phyloP scores from a whole-genome alignment of 2,888 invertebrate genomes.

The Tachina fera region DNA sequence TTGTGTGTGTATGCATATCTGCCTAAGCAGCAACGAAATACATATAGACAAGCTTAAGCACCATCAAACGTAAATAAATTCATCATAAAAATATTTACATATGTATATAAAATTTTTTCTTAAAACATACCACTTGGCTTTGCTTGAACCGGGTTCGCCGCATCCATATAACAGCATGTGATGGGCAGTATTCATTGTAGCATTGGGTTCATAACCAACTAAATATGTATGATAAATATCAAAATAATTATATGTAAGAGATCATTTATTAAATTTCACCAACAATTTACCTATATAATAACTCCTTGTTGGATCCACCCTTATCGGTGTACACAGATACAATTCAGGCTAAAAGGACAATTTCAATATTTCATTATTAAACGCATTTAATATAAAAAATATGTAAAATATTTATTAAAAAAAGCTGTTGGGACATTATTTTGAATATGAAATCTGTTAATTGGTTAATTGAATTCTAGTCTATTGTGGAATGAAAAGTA shows the following conservation, averaged over 20 bases:
- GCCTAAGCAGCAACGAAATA: too few species aligned
- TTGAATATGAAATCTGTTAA: too few species aligned
- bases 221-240: conserved; percentile 62
- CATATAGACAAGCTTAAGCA: too few species aligned
- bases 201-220: conserved; percentile 97
- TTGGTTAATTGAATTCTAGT: too few species aligned
- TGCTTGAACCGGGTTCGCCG: conserved; percentile 84
- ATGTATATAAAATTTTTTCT: neutral
- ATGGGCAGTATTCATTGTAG: conserved; percentile 94
- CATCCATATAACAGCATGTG: conserved; percentile 97
- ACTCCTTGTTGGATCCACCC: conserved; percentile 89
- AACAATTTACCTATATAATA: conserved; percentile 90
- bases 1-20: too few species aligned
- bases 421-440: too few species aligned
- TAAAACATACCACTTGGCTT: conserved; percentile 87
- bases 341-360: conserved; percentile 91
- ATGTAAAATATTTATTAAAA: too few species aligned
- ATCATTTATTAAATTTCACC: neutral
- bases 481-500: too few species aligned
- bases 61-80: too few species aligned
- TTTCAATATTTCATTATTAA: neutral
- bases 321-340: conserved; percentile 95
- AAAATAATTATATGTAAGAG: conserved; percentile 1
- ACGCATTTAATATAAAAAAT: neutral
- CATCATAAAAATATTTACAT: neutral